Conservation (phyloP, 2,888 invertebrate species). For the Lepidonotus clava region DNA sequence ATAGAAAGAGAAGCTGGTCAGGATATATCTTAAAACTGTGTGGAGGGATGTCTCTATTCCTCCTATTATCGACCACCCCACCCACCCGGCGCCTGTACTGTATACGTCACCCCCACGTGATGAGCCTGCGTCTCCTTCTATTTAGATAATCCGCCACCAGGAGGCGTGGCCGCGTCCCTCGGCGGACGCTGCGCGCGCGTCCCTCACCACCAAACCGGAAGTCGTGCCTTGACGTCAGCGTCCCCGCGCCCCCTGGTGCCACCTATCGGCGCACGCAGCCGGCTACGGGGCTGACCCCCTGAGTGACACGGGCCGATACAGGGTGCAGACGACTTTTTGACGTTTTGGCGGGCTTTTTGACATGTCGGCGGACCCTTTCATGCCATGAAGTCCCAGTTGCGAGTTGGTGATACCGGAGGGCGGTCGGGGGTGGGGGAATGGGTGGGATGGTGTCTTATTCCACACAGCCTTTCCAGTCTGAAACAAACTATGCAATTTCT, state of each 20-base stretch:
- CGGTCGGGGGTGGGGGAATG: not conserved
- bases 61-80: not conserved
- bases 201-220: not conserved
- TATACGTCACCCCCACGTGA: too few species aligned
- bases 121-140: not conserved
- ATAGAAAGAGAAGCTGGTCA: too few species aligned
- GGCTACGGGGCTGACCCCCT: not conserved
- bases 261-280: slow-evolving; percentile 13
- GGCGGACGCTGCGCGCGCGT: not conserved
- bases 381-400: not conserved
- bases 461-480: too few species aligned
- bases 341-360: slow-evolving; percentile 22
- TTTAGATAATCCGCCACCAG: not conserved
- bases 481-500: too few species aligned
- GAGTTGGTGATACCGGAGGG: slow-evolving; percentile 5
- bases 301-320: not conserved
- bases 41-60: not conserved
- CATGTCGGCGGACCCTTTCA: slow-evolving; percentile 4
- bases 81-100: too few species aligned
- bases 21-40: too few species aligned
- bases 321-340: slow-evolving; percentile 13
- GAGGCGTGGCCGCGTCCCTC: not conserved
- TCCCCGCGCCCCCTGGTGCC: slow-evolving; percentile 10
- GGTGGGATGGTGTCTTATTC: not conserved
- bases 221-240: not conserved